phyloP scores from a whole-genome alignment of 2,888 invertebrate species.

The Hyalella azteca region DNA sequence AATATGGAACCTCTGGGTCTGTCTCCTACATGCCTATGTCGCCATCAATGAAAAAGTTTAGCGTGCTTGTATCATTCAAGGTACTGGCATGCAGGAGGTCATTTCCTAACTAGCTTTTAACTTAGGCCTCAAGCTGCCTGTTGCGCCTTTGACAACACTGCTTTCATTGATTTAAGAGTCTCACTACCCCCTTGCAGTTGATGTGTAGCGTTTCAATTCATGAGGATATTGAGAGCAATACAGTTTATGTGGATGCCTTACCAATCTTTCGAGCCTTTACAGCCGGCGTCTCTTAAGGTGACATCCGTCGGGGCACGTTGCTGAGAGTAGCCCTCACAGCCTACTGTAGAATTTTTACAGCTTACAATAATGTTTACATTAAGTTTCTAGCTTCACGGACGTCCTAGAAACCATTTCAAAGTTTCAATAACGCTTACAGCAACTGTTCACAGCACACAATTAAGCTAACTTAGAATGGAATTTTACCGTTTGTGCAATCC shows the following conservation, averaged over 20 bases:
- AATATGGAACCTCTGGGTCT: conserved; percentile 7
- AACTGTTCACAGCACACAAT: too few species aligned
- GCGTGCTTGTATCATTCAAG: neutral
- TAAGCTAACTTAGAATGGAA: too few species aligned
- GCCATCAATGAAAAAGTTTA: neutral
- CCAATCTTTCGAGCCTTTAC: neutral
- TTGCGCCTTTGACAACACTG: conserved; percentile 3
- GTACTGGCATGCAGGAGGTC: conserved; percentile 26
- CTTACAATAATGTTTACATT: too few species aligned
- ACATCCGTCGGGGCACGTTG: neutral
- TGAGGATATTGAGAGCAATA: neutral
- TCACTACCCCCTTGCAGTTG: neutral
- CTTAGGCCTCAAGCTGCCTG: conserved; percentile 22
- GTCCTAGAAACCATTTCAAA: too few species aligned
- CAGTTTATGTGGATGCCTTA: neutral
- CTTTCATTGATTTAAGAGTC: neutral
- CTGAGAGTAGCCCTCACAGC: too few species aligned
- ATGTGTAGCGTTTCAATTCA: neutral
- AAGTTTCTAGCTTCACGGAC: too few species aligned
- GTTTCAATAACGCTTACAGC: too few species aligned
- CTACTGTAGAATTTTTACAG: too few species aligned
- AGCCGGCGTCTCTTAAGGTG: neutral
- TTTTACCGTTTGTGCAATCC: too few species aligned
- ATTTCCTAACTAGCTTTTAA: conserved; percentile 31
- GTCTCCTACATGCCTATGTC: conserved; percentile 9